phyloP scores from a whole-genome alignment of 2,113 vertebrate species.

The Paraplagusia blochii region DNA sequence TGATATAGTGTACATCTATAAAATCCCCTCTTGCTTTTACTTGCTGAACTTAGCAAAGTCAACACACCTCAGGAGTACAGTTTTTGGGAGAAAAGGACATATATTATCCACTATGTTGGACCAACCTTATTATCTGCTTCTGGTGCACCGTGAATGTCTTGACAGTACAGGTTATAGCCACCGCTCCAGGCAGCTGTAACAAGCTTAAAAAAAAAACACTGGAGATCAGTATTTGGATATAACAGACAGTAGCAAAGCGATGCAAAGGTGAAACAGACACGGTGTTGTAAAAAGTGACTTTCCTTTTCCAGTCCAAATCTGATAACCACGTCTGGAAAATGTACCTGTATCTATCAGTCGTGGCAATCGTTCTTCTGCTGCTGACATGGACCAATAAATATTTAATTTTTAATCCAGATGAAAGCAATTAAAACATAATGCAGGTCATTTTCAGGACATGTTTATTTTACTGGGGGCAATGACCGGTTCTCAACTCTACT shows the following conservation, averaged over 20 bases:
- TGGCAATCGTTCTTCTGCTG: constrained; percentile 21
- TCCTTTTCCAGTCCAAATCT: not conserved
- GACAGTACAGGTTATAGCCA: constrained; percentile 91
- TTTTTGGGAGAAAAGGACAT: not conserved
- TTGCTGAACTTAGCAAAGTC: constrained; percentile 16
- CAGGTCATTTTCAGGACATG: too few relatives aligned
- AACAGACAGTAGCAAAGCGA: not conserved
- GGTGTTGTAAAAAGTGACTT: constrained; percentile 2
- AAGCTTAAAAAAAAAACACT: constrained; percentile 73
- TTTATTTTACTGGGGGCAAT: too few relatives aligned
- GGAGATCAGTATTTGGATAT: too few relatives aligned
- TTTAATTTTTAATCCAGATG: constrained; percentile 6
- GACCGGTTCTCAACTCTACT: too few relatives aligned
- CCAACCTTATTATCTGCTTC: constrained; percentile 88
- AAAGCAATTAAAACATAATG: not conserved
- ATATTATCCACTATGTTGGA: not conserved
- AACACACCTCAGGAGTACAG: constrained; percentile 32
- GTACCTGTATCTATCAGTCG: not conserved
- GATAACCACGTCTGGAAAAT: not conserved
- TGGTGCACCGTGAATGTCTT: constrained; percentile 84
- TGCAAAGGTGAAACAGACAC: constrained; percentile 5
- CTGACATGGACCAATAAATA: constrained; percentile 1
- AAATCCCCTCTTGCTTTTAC: constrained; percentile 26
- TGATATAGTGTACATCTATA: constrained; percentile 38
- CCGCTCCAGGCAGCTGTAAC: constrained; percentile 83